phyloP scores from a whole-genome alignment of 1,140 invertebrate genomes.

The Pantala flavescens region DNA sequence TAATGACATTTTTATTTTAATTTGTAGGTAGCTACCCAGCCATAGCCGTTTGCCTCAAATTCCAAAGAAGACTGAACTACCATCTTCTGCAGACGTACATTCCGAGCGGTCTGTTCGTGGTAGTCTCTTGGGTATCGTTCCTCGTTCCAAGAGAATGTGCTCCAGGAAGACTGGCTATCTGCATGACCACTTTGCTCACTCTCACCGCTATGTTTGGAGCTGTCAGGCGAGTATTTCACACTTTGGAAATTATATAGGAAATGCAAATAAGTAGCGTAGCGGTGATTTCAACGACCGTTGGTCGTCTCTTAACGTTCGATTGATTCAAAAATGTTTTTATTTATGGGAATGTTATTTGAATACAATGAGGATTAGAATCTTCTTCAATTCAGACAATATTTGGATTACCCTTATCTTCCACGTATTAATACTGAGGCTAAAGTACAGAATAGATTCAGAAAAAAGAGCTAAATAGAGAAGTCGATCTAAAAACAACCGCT shows the following conservation, averaged over 20 bases:
- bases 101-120: conserved; percentile 29
- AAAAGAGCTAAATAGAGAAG: too few relatives aligned
- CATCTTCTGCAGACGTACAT: conserved; percentile 30
- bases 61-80: conserved; percentile 23
- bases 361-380: too few relatives aligned
- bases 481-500: too few relatives aligned
- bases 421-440: too few relatives aligned
- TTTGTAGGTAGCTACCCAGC: conserved; percentile 12
- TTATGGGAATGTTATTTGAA: too few relatives aligned
- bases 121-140: conserved; percentile 31
- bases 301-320: too few relatives aligned
- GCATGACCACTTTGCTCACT: conserved; percentile 27
- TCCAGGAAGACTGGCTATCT: conserved; percentile 27
- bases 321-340: too few relatives aligned
- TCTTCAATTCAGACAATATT: too few relatives aligned
- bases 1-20: neutral
- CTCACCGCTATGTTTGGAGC: conserved; percentile 26
- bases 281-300: too few relatives aligned
- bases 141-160: conserved; percentile 28
- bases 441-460: too few relatives aligned
- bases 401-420: too few relatives aligned
- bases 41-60: conserved; percentile 12
- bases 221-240: conserved; percentile 21
- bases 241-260: neutral
- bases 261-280: too few relatives aligned